Base-by-base conservation (phyloP, 2,797 vertebrate species). In the Galaxias olidus region DNA sequence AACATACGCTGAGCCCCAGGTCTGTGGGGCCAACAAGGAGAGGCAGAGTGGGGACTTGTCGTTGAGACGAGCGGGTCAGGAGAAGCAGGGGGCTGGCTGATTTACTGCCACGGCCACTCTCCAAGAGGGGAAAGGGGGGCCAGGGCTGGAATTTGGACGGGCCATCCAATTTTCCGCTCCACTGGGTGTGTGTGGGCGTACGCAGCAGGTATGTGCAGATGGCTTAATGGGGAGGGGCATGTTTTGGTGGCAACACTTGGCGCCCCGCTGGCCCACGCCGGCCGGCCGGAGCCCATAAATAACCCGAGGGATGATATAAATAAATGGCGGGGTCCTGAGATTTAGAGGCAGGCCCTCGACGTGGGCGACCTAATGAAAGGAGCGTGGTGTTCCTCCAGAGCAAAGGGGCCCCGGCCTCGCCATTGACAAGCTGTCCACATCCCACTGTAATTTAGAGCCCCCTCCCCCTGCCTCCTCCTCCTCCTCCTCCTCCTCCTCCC, bases 361-460 rank as follows among this genome's bases (percentile, higher is more conserved):
- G 67, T 72, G 57, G 71, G 52, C 17, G 54, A 55, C 61, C 65
- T 81, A 80, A 78, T 83, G 79, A 77, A 83, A 74, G 78, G 54
- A 61, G 55, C 19, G 49, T 69, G 47, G 59, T 67, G 51, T 63
- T 53, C 70, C 77, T 80, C 74, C 73, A 59, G 69, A 79, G 75
- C 74, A 64, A 30, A n/a, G n/a, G 41, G 68, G 72, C 80, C 71
- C 71, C 55, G 80, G 78, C 82, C 84, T 77, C 43, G 47, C 62
- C 86, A 91, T 90, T 90, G 90, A 91, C 87, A 89, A 89, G 86
- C 91, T 91, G 87, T 90, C 90, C 76, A 84, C 84, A 87, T 86
- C 71, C 73, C 78, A 83, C 76, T 80, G 82, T 92, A 89, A 91
- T 90, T 92, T 91, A 91, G 74, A 86, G 84, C 83, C 85, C 82